Conservation (phyloP, 1,140 invertebrate genomes). For the Diabrotica virgifera region DNA sequence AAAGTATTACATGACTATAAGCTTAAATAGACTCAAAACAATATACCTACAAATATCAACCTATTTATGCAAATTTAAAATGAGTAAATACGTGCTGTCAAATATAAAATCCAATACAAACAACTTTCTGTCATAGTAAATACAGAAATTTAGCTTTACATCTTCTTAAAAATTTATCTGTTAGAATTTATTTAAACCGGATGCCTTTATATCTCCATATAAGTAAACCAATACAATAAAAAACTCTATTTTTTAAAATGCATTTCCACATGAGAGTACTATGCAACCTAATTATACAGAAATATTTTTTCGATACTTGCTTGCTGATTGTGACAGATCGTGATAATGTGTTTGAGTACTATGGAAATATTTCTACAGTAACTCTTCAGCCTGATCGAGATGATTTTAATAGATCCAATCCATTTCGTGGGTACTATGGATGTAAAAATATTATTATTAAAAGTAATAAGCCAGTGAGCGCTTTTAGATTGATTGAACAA, state of each 20-base stretch:
- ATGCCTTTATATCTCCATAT: too few relatives aligned
- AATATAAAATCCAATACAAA: too few relatives aligned
- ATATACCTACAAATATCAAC: too few relatives aligned
- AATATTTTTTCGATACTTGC: constrained; percentile 33
- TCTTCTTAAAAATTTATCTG: too few relatives aligned
- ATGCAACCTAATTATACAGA: constrained; percentile 28
- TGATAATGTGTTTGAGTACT: constrained; percentile 22
- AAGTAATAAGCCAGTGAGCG: constrained; percentile 11
- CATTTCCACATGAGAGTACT: constrained; percentile 4
- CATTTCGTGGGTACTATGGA: constrained; percentile 30
- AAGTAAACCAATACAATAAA: too few relatives aligned
- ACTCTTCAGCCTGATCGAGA: constrained; percentile 5
- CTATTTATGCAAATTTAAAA: too few relatives aligned
- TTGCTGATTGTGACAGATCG: constrained; percentile 29
- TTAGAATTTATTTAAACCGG: too few relatives aligned
- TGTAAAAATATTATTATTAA: constrained; percentile 37
- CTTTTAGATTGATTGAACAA: constrained; percentile 30
- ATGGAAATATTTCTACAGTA: constrained; percentile 20
- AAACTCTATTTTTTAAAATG: neutral
- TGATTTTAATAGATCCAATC: constrained; percentile 11
- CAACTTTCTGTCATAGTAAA: too few relatives aligned
- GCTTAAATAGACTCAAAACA: too few relatives aligned
- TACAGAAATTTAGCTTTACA: too few relatives aligned
- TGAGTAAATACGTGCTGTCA: too few relatives aligned
- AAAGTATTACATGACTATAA: too few relatives aligned